These are phyloP conservation scores for Vireo altiloquus DNA, from an alignment of 2,113 vertebrate genomes.

Conservation along the genomic window DNA sequence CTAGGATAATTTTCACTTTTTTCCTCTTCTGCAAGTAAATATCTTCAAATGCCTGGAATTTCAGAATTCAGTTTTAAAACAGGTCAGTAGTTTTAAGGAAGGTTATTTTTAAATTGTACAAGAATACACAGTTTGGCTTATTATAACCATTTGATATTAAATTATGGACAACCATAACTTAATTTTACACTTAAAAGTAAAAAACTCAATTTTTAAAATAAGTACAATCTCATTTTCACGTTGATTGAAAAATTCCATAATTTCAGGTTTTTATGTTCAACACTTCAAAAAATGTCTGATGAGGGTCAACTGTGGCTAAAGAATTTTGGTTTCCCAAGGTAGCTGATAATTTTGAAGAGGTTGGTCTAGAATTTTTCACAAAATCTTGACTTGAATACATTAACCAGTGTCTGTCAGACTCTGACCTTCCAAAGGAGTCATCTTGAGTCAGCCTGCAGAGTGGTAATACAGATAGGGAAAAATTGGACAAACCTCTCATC, in stretches of 20 bases:
- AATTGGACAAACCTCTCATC: not conserved
- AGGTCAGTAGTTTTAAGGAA: not conserved
- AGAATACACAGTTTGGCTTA: not conserved
- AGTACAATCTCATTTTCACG: not conserved
- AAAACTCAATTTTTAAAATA: not conserved
- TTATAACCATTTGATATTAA: not conserved
- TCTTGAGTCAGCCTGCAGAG: not conserved
- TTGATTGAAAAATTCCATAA: not conserved
- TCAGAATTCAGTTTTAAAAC: not conserved
- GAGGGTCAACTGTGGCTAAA: not conserved
- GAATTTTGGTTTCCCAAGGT: not conserved
- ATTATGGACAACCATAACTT: not conserved
- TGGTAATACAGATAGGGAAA: not conserved
- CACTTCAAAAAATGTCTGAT: not conserved
- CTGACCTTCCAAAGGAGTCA: not conserved
- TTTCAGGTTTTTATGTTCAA: not conserved
- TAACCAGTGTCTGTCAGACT: not conserved
- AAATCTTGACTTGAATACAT: not conserved
- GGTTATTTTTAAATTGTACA: not conserved
- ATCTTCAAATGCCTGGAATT: constrained; percentile 90
- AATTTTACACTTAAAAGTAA: not conserved
- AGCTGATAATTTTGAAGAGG: not conserved
- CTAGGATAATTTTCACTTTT: constrained; percentile 77
- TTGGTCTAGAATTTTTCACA: not conserved
- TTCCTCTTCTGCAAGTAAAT: constrained; percentile 76